Percentiles rank a stretch among this genome's conserved stretches.
Conservation (phyloP, 2,888 invertebrate genomes). For the Erebia epiphron region DNA sequence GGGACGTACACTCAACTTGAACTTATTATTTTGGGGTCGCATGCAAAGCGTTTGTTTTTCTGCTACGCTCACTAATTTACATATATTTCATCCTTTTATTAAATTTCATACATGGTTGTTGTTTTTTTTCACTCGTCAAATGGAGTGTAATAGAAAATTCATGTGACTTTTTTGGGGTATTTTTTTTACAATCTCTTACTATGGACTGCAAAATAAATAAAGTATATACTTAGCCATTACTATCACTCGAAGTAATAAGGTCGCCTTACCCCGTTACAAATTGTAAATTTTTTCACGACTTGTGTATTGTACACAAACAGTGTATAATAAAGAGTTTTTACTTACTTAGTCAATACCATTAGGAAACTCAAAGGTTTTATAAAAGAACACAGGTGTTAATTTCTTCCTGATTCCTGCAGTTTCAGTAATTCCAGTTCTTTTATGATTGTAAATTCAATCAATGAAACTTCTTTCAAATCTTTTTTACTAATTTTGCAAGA, state of each 20-base stretch:
- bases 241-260: no score
- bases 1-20: conserved; percentile 73
- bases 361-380: background rate
- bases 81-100: conserved; percentile 71
- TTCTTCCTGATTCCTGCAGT: background rate
- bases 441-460: background rate
- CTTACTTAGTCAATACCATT: no score
- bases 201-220: background rate
- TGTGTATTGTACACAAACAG: no score
- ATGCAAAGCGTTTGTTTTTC: conserved; percentile 74
- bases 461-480: background rate
- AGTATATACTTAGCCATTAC: no score
- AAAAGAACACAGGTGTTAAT: background rate
- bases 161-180: background rate
- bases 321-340: no score
- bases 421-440: background rate
- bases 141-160: background rate
- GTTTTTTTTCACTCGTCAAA: conserved; percentile 22
- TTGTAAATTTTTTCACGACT: no score
- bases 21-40: conserved; percentile 77
- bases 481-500: conserved; percentile 3
- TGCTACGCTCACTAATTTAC: conserved; percentile 61
- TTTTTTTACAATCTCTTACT: background rate
- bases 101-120: conserved; percentile 55
- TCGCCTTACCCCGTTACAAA: no score